These are phyloP conservation scores for Lycocerus yunnanus DNA, from an alignment of 2,888 invertebrate genomes.

Conservation along the genomic window DNA sequence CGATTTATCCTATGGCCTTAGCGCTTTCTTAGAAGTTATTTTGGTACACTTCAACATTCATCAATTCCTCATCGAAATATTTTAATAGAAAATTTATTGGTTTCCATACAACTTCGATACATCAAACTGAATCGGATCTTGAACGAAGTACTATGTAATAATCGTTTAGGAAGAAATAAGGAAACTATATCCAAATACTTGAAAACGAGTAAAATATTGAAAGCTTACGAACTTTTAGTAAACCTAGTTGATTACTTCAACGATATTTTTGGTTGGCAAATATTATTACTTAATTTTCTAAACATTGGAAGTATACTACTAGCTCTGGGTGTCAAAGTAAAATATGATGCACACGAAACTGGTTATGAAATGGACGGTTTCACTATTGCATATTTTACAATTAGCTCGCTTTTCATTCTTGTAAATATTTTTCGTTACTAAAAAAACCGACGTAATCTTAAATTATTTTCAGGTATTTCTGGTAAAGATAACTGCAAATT, in stretches of 20 bases:
- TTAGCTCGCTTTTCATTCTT: not conserved
- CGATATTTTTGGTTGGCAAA: not conserved
- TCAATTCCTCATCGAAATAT: no score
- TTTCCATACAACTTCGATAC: not conserved
- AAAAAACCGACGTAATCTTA: no score
- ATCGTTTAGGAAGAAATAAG: not conserved
- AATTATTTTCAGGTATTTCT: not conserved
- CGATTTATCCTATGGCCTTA: no score
- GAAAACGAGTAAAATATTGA: not conserved
- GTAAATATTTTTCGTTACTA: not conserved
- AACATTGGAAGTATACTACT: no score
- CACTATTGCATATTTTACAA: not conserved
- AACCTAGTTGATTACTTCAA: not conserved
- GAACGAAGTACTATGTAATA: not conserved
- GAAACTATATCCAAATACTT: not conserved
- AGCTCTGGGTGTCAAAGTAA: no score
- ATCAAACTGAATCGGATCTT: not conserved
- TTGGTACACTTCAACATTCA: no score
- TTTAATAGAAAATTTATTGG: not conserved
- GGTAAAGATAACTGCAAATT: not conserved
- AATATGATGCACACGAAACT: no score
- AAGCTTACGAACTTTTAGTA: not conserved
- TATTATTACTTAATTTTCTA: not conserved
- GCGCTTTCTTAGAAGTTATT: no score
- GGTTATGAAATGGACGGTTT: no score